Evolutionary conservation across 2,113 vertebrate genomes (phyloP).

Genomic region (Oncorhynchus masou): DNA sequence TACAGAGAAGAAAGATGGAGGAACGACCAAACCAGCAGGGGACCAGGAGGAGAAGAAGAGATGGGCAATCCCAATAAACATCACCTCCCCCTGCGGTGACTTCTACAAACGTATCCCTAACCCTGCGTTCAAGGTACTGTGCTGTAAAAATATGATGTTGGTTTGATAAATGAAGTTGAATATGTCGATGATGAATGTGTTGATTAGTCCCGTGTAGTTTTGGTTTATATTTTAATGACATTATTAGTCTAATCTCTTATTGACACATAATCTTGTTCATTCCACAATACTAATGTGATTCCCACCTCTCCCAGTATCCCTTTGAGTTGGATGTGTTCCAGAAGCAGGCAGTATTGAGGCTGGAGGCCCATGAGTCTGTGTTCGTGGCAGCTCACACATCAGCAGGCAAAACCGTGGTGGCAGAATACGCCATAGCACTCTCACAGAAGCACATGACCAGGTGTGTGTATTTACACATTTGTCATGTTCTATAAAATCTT

Average conservation of each 20-base stretch:
- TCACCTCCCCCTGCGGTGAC: slow-evolving; percentile 80
- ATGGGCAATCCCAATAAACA: slow-evolving; percentile 86
- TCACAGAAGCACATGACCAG: slow-evolving; percentile 94
- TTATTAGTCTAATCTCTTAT: no score
- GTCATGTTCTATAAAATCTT: not conserved
- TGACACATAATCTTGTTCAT: not conserved
- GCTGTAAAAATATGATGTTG: not conserved
- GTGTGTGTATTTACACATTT: slow-evolving; percentile 52
- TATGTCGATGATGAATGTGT: not conserved
- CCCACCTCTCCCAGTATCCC: slow-evolving; percentile 75
- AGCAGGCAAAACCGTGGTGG: slow-evolving; percentile 90
- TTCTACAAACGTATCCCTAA: slow-evolving; percentile 89
- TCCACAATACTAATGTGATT: not conserved
- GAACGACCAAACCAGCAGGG: slow-evolving; percentile 43
- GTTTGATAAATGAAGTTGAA: not conserved
- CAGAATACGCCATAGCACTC: slow-evolving; percentile 89
- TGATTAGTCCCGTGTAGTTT: no score
- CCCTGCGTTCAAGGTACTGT: slow-evolving; percentile 81
- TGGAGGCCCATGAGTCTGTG: slow-evolving; percentile 85
- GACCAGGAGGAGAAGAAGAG: slow-evolving; percentile 71
- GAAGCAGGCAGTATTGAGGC: slow-evolving; percentile 86
- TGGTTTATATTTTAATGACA: no score
- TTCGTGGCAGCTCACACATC: slow-evolving; percentile 91
- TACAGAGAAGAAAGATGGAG: slow-evolving; percentile 37
- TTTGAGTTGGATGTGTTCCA: slow-evolving; percentile 90